A percentile compares a stretch with the other conserved stretches of the same genome.
These are phyloP conservation scores for Bombus waltoni DNA, from an alignment of 1,140 invertebrate species.

Conservation along the genomic window DNA sequence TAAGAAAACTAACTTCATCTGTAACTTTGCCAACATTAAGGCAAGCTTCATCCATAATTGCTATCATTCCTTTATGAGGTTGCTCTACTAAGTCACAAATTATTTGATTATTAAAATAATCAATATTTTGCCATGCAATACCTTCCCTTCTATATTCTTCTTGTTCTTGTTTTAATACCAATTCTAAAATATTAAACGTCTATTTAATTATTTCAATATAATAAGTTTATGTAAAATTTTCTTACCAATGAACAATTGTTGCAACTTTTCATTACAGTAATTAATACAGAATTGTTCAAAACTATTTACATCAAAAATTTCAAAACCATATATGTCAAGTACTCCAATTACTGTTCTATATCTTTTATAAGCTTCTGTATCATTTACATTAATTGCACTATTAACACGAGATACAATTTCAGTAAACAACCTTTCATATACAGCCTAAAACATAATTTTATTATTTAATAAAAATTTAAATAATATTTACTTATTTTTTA, in stretches of 20 bases:
- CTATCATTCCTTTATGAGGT: constrained; percentile 94
- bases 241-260: constrained; percentile 97
- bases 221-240: background rate
- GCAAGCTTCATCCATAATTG: constrained; percentile 97
- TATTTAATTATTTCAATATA: background rate
- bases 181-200: constrained; percentile 84
- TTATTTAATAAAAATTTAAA: background rate
- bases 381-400: constrained; percentile 88
- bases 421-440: constrained; percentile 95
- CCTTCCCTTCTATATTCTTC: constrained; percentile 97
- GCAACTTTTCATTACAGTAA: constrained; percentile 98
- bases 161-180: constrained; percentile 97
- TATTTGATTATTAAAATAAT: constrained; percentile 97
- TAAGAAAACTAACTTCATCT: constrained; percentile 85
- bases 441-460: constrained; percentile 85
- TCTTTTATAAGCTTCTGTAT: constrained; percentile 81
- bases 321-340: constrained; percentile 98
- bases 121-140: constrained; percentile 94
- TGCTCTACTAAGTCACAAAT: constrained; percentile 97
- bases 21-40: constrained; percentile 96
- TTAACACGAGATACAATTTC: constrained; percentile 97
- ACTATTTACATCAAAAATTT: constrained; percentile 97
- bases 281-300: constrained; percentile 98
- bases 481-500: background rate
- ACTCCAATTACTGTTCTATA: constrained; percentile 96